These are phyloP conservation scores for Aspiorhynchus laticeps DNA, from an alignment of 2,113 vertebrate genomes.

Conservation along the genomic window DNA sequence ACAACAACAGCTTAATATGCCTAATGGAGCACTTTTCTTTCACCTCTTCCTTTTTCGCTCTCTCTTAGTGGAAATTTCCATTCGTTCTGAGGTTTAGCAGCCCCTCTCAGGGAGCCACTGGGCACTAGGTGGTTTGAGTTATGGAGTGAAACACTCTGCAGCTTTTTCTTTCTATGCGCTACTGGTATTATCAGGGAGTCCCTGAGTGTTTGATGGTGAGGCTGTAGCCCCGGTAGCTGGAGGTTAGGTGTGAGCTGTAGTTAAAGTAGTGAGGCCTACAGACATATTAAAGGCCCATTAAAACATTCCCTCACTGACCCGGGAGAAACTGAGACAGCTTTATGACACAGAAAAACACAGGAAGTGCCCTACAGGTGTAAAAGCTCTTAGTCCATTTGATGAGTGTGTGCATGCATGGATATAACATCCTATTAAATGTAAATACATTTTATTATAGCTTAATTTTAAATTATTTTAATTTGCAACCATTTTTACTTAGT, in stretches of 20 bases:
- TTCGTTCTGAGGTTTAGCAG: conserved; percentile 8
- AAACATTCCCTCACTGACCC: conserved; percentile 37
- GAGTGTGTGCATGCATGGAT: conserved; percentile 38
- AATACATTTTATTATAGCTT: background rate
- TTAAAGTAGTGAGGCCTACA: conserved; percentile 31
- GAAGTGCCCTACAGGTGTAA: conserved; percentile 61
- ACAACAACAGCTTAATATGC: conserved; percentile 5
- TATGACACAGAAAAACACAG: conserved; percentile 56
- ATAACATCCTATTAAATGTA: background rate
- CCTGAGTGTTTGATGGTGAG: background rate
- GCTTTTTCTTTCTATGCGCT: conserved; percentile 24
- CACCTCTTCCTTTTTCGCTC: background rate
- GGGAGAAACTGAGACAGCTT: conserved; percentile 50
- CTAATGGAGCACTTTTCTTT: background rate
- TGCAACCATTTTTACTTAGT: background rate
- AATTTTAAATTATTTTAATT: background rate
- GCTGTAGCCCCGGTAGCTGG: background rate
- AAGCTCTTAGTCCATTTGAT: conserved; percentile 56
- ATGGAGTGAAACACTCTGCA: conserved; percentile 19
- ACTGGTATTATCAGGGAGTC: background rate
- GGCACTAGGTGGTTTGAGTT: background rate
- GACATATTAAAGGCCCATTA: conserved; percentile 44
- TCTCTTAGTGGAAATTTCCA: conserved; percentile 46
- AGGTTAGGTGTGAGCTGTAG: conserved; percentile 3
- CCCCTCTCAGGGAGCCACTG: background rate